Percentiles rank a stretch among this genome's conserved stretches.
These are phyloP conservation scores for Anas platyrhynchos DNA, from an alignment of 2,113 vertebrate species.

Conservation along the genomic window DNA sequence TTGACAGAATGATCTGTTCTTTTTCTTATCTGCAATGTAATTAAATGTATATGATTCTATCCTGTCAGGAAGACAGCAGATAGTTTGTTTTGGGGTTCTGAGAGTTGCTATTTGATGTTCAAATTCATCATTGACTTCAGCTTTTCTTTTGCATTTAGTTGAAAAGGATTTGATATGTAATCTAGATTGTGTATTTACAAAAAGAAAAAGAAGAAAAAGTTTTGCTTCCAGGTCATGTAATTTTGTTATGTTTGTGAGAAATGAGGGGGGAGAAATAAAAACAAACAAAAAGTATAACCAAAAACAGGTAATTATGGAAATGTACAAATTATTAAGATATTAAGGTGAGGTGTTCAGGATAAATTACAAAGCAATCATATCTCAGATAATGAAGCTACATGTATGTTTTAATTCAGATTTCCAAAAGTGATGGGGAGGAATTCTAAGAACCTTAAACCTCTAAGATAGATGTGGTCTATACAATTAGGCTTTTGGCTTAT, in stretches of 20 bases:
- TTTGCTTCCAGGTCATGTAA: neutral
- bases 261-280: neutral
- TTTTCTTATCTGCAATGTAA: neutral
- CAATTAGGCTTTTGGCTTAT: neutral
- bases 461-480: fast-evolving
- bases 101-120: neutral
- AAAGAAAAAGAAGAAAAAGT: neutral
- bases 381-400: neutral
- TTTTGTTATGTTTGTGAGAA: neutral
- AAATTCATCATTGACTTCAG: neutral
- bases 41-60: neutral
- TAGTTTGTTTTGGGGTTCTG: neutral
- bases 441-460: neutral
- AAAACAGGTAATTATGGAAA: neutral
- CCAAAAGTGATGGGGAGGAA: neutral
- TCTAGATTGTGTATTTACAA: neutral
- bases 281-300: neutral
- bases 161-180: neutral
- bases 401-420: neutral
- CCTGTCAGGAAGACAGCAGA: neutral
- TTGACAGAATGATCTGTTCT: neutral
- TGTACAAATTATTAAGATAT: neutral
- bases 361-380: neutral
- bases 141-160: neutral
- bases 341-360: neutral